These are phyloP conservation scores for Sogatella furcifera DNA, from an alignment of 1,140 invertebrate genomes.

Conservation along the genomic window DNA sequence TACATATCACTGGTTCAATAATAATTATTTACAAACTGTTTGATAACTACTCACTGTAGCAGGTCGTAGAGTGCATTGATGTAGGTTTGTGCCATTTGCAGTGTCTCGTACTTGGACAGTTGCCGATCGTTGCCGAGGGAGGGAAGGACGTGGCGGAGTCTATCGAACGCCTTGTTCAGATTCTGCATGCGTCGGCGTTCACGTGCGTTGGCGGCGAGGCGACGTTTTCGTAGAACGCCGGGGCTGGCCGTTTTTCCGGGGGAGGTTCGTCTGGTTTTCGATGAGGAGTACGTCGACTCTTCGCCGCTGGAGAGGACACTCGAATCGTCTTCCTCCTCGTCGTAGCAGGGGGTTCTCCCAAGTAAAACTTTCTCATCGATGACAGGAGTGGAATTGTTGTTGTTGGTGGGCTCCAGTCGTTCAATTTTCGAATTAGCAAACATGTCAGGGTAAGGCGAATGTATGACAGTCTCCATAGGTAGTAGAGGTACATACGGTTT, in stretches of 20 bases:
- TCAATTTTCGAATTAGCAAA: conserved; percentile 12
- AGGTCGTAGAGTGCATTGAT: conserved; percentile 82
- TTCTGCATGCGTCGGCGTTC: conserved; percentile 90
- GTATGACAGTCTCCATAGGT: conserved; percentile 3
- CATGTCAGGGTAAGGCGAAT: conserved; percentile 6
- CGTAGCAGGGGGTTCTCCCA: conserved; percentile 1
- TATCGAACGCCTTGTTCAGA: conserved; percentile 87
- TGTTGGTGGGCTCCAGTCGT: conserved; percentile 10
- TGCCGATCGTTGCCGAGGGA: conserved; percentile 83
- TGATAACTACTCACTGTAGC: conserved; percentile 38
- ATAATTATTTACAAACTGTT: too few species aligned
- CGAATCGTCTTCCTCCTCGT: conserved; percentile 14
- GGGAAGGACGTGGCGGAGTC: conserved; percentile 78
- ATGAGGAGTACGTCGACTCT: not conserved
- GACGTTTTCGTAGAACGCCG: conserved; percentile 64
- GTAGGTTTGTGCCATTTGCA: conserved; percentile 96
- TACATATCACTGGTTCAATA: too few species aligned
- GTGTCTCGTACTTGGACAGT: conserved; percentile 91
- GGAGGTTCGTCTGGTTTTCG: not conserved
- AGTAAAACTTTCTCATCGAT: not conserved
- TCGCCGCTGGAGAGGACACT: not conserved
- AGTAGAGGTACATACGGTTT: conserved; percentile 14
- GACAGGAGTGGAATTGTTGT: not conserved
- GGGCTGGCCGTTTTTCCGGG: conserved; percentile 51
- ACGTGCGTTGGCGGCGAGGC: conserved; percentile 84